Conservation (phyloP, 2,888 invertebrate species). For the Callyntrura sp. region DNA sequence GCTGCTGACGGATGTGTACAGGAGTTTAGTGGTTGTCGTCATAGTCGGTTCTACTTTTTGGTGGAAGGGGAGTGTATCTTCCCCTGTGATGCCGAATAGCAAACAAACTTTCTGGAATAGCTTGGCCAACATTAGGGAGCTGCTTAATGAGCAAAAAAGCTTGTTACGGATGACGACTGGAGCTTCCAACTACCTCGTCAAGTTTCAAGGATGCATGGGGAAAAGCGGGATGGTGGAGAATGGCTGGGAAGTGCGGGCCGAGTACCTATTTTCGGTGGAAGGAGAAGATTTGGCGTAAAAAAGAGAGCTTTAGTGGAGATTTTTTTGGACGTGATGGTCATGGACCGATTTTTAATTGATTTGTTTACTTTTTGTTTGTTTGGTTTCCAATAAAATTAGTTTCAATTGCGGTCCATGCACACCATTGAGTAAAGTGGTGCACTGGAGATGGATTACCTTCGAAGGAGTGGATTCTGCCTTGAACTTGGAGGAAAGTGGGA, state of each 20-base stretch:
- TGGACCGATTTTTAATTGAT: not conserved
- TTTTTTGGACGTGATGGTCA: too few species aligned
- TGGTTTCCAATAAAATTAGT: not conserved
- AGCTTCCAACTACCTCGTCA: constrained; percentile 15
- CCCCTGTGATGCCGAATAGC: not conserved
- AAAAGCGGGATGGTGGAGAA: not conserved
- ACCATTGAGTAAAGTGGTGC: not conserved
- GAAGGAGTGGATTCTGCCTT: constrained; percentile 33
- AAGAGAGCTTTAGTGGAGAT: not conserved
- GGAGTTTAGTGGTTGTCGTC: not conserved
- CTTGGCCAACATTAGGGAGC: not conserved
- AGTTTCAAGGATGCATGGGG: constrained; percentile 18
- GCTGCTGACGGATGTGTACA: too few species aligned
- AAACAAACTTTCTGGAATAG: constrained; percentile 10
- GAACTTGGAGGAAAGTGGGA: not conserved
- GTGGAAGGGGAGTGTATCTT: not conserved
- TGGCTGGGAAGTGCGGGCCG: not conserved
- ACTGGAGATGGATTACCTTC: constrained; percentile 43
- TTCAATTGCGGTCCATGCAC: constrained; percentile 20
- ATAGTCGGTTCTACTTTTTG: not conserved
- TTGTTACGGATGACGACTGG: not conserved
- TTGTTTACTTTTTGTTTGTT: not conserved
- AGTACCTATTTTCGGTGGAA: constrained; percentile 32
- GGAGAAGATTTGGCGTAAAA: constrained; percentile 14
- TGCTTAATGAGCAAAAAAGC: constrained; percentile 2